These are phyloP conservation scores for Magallana angulata DNA, from an alignment of 1,140 invertebrate genomes.

Conservation along the genomic window DNA sequence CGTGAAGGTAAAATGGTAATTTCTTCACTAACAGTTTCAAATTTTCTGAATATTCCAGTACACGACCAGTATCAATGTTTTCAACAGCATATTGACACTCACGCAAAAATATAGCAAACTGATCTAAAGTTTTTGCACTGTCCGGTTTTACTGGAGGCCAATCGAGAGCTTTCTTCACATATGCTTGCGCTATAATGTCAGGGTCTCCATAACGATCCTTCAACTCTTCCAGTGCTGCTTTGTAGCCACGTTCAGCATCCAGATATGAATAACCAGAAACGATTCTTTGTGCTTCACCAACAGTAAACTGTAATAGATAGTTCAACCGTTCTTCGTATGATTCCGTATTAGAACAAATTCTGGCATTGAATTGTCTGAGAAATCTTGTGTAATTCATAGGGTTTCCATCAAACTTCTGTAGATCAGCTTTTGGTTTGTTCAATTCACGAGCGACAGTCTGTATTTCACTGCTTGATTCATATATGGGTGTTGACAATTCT, in stretches of 20 bases:
- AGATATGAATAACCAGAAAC: slow-evolving; percentile 42
- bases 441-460: background rate
- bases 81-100: slow-evolving; percentile 33
- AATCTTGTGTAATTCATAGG: slow-evolving; percentile 29
- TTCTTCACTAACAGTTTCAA: slow-evolving; percentile 46
- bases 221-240: slow-evolving; percentile 46
- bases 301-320: slow-evolving; percentile 48
- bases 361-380: slow-evolving; percentile 50
- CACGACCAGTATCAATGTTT: slow-evolving; percentile 19
- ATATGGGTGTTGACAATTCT: background rate
- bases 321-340: slow-evolving; percentile 45
- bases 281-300: slow-evolving; percentile 42
- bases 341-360: slow-evolving; percentile 31
- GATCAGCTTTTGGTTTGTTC: slow-evolving; percentile 14
- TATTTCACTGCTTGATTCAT: background rate
- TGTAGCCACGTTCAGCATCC: slow-evolving; percentile 40
- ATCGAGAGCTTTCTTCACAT: slow-evolving; percentile 51
- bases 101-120: slow-evolving; percentile 44
- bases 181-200: slow-evolving; percentile 46
- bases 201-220: slow-evolving; percentile 49
- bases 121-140: slow-evolving; percentile 49
- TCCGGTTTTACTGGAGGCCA: slow-evolving; percentile 53
- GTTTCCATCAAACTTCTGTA: slow-evolving; percentile 19
- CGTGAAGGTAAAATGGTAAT: slow-evolving; percentile 47
- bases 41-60: slow-evolving; percentile 35